Evolutionary conservation across 2,888 invertebrate genomes (phyloP).

Genomic region (Eupithecia abbreviata): DNA sequence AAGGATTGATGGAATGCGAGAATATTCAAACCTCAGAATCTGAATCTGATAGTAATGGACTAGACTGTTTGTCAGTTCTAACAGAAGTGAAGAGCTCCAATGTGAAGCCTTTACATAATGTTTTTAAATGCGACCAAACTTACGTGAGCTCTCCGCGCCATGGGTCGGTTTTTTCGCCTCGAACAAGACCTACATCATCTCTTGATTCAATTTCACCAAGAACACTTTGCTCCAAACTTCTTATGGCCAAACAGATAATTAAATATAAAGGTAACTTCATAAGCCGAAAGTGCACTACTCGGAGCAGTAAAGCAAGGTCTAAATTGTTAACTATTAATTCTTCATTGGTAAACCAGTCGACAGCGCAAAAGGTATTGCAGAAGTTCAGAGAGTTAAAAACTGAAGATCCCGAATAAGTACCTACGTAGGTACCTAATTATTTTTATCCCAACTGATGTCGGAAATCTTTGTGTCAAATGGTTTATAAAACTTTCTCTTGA

Average conservation of each 20-base stretch:
- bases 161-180: constrained; percentile 58
- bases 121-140: constrained; percentile 64
- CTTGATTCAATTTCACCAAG: constrained; percentile 59
- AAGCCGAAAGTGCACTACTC: constrained; percentile 42
- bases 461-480: too few species aligned
- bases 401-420: constrained; percentile 47
- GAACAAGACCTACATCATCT: constrained; percentile 58
- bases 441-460: neutral
- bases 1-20: constrained; percentile 57
- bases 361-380: constrained; percentile 65
- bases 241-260: constrained; percentile 53
- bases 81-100: constrained; percentile 56
- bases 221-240: constrained; percentile 61
- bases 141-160: constrained; percentile 67
- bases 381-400: constrained; percentile 64
- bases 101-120: constrained; percentile 50
- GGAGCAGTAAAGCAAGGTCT: constrained; percentile 38
- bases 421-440: neutral
- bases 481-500: too few species aligned
- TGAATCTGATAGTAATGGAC: constrained; percentile 53
- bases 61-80: constrained; percentile 59
- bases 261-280: constrained; percentile 49
- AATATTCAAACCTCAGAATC: constrained; percentile 45
- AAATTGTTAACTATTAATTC: constrained; percentile 58
- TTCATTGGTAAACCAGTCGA: constrained; percentile 53